Conservation (phyloP, 1,140 invertebrate species). For the Phocides pigmalion region DNA sequence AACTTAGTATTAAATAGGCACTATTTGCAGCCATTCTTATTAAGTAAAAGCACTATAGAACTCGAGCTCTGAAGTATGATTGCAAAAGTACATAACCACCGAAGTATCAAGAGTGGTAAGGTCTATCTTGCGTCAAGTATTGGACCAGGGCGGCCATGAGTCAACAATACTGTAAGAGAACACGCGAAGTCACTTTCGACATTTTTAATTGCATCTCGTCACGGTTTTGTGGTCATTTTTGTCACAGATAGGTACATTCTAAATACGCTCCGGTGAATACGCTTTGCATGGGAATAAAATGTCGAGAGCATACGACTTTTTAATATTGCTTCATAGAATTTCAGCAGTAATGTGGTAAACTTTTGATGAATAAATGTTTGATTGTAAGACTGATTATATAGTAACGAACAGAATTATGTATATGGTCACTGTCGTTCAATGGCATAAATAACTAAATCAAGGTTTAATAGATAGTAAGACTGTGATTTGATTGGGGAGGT, state of each 20-base stretch:
- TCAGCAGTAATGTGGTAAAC: not conserved
- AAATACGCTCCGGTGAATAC: constrained; percentile 1
- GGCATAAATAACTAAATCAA: too few relatives aligned
- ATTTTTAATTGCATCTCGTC: constrained; percentile 25
- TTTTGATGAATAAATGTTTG: too few relatives aligned
- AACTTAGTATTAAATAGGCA: too few relatives aligned
- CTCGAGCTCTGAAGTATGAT: constrained; percentile 7
- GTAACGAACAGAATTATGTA: too few relatives aligned
- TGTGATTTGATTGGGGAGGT: too few relatives aligned
- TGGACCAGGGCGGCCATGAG: constrained; percentile 10
- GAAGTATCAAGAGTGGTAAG: too few relatives aligned
- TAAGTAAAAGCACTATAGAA: not conserved
- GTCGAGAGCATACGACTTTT: too few relatives aligned
- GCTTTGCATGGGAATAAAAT: too few relatives aligned
- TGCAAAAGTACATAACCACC: constrained; percentile 8
- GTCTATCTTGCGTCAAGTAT: constrained; percentile 17
- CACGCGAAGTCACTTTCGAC: constrained; percentile 28
- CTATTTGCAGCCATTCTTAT: not conserved
- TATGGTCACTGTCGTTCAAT: too few relatives aligned
- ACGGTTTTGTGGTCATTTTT: constrained; percentile 17
- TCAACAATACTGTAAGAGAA: constrained; percentile 23
- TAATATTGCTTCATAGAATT: too few relatives aligned
- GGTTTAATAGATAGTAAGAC: too few relatives aligned
- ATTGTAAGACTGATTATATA: too few relatives aligned
- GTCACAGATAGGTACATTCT: constrained; percentile 8